Base-by-base conservation (phyloP, 2,888 invertebrate species). In the Linhomoeus sp. region DNA sequence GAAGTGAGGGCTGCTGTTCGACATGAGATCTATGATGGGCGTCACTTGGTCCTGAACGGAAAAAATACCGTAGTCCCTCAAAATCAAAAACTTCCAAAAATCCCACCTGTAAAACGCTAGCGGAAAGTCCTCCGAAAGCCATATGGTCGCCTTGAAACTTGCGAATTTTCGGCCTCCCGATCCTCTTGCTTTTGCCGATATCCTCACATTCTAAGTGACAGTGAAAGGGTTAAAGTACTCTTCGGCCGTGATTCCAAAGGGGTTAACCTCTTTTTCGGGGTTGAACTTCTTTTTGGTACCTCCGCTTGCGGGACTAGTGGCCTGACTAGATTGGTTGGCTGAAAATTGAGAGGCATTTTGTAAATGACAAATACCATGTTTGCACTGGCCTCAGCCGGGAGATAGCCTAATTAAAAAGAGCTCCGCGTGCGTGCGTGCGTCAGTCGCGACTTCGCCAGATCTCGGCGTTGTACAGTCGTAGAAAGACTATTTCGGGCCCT, bases 21-120 rank as follows among this genome's bases (percentile, higher is more conserved):
- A 86, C 92, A 97, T 94, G 51, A 97, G 74, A 69, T 94, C 92
- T 54, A 97, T 78, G 58, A 97, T 88, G 25, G 94, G 94, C 76
- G 92, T 80, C 58, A 94, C 85, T 72, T 88, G 57, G 17, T 60
- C 60, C 56, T 60, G 48, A 38, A 55, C n/a, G n/a, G n/a, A n/a
- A 54, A 41, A 48, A 47, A 26, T 20, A 42, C 14, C 22, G 36
- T 49, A 46, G 22, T 42, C 43, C 43, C 15, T 9, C 35, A 39
- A 20, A 39, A 19, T 20, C 9, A 9, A 17, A 39, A 17, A 17
- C 17, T 39, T 39, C 39, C 39, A 39, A 17, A 17, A 39, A 9
- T 9, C 39, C 20, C 69, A 92, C 90, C 66, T 84, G 90, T 48
- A 97, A 73, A 67, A 84, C n/a, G n/a, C 78, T 43, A 85, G 72